phyloP scores from a whole-genome alignment of 2,113 vertebrate species.

The cat (Felis catus) region DNA sequence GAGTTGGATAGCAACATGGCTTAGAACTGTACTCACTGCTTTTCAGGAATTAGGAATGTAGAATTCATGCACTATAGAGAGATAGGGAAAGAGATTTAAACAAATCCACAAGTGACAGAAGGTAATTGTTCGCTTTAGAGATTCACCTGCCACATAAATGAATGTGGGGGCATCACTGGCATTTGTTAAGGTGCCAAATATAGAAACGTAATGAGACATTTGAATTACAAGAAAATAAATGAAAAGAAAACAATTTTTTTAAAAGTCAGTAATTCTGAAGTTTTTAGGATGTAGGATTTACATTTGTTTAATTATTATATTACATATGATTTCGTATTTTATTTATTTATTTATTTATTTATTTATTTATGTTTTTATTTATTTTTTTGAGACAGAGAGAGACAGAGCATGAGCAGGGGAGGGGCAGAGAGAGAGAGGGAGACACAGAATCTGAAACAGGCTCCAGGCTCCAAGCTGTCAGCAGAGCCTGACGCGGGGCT shows the following conservation, averaged over 20 bases:
- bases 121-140: neutral
- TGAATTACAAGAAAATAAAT: neutral
- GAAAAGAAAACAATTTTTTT: neutral
- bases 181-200: neutral
- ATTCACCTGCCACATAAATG: neutral
- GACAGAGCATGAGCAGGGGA: too few relatives aligned
- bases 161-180: neutral
- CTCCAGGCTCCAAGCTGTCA: too few relatives aligned
- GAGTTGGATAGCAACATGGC: neutral
- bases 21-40: neutral
- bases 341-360: too few relatives aligned
- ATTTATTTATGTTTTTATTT: too few relatives aligned
- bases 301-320: neutral
- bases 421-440: too few relatives aligned
- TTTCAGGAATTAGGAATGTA: constrained; percentile 44
- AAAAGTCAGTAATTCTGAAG: neutral
- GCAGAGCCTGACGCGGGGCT: too few relatives aligned
- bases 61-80: neutral
- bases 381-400: too few relatives aligned
- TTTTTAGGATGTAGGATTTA: constrained; percentile 9
- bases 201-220: neutral
- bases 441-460: too few relatives aligned
- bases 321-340: neutral
- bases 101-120: neutral
- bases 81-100: constrained; percentile 7